Conservation (phyloP, 1,140 invertebrate species). For the Scaptomyza hsui region DNA sequence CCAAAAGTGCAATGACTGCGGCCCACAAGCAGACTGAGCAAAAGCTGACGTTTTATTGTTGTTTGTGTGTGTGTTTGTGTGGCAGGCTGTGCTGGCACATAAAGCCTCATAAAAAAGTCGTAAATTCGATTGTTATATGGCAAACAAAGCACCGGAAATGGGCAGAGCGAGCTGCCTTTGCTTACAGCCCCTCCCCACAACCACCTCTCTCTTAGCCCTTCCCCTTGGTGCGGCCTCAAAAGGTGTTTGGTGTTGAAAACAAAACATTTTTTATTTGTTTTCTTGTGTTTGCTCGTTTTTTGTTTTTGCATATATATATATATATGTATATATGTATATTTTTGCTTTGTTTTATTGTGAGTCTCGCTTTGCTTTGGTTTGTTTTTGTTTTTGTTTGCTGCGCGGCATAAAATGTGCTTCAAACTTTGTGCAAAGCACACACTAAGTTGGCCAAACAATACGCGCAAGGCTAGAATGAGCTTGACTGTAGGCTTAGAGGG, state of each 20-base stretch:
- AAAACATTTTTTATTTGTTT: constrained; percentile 66
- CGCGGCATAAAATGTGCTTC: constrained; percentile 70
- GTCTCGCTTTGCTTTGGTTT: constrained; percentile 29
- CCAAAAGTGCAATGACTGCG: constrained; percentile 75
- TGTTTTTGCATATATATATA: constrained; percentile 38
- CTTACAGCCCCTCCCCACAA: too few relatives aligned
- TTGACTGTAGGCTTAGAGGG: constrained; percentile 24
- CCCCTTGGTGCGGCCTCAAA: constrained; percentile 47
- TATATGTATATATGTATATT: too few relatives aligned
- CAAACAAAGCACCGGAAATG: constrained; percentile 76
- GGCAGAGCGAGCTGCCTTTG: constrained; percentile 40
- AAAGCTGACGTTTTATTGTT: constrained; percentile 76
- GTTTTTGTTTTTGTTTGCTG: constrained; percentile 6
- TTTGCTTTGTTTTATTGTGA: constrained; percentile 42
- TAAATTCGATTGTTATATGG: constrained; percentile 80
- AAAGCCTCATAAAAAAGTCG: constrained; percentile 80
- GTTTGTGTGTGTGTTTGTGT: constrained; percentile 57
- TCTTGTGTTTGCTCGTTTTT: constrained; percentile 25
- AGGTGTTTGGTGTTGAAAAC: constrained; percentile 80
- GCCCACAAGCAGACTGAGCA: constrained; percentile 29
- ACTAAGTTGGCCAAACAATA: constrained; percentile 40
- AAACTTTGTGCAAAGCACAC: constrained; percentile 60
- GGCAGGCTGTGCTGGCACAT: constrained; percentile 47
- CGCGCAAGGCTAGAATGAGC: constrained; percentile 18
- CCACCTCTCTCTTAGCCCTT: neutral